phyloP scores from a whole-genome alignment of 2,113 vertebrate genomes.

The Pluvianellus socialis region DNA sequence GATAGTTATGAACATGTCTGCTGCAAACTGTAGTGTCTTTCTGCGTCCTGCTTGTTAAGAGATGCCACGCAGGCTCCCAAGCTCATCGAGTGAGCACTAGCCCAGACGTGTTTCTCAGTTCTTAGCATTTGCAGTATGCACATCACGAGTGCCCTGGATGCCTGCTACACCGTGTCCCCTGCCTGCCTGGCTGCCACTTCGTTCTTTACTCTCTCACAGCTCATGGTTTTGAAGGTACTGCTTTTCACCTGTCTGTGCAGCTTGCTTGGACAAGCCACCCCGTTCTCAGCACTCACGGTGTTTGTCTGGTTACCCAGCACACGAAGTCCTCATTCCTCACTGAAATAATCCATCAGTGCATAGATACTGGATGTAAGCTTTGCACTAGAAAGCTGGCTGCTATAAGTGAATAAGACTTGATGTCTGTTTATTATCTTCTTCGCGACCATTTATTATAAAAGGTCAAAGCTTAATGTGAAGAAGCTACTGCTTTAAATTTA shows the following conservation, averaged over 20 bases:
- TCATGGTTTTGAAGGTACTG: neutral
- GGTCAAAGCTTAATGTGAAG: neutral
- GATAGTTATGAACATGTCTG: fast-evolving
- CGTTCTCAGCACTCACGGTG: neutral
- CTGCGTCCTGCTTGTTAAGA: neutral
- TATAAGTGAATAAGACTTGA: neutral
- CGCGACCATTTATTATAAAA: neutral
- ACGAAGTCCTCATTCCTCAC: neutral
- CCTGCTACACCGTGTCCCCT: neutral
- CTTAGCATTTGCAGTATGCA: neutral
- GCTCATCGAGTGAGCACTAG: neutral
- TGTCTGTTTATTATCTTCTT: neutral
- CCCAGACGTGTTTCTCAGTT: neutral
- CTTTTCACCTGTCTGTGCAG: neutral
- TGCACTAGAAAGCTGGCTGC: neutral
- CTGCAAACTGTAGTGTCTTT: fast-evolving
- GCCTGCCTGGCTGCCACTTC: neutral
- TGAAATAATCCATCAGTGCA: neutral
- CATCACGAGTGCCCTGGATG: fast-evolving
- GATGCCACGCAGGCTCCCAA: neutral
- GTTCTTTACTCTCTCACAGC: neutral
- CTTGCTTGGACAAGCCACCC: neutral
- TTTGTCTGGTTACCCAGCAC: neutral
- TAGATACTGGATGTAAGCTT: neutral
- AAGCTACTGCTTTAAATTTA: neutral